These are phyloP conservation scores for Eupithecia subfuscata DNA, from an alignment of 2,888 invertebrate species.

Conservation along the genomic window DNA sequence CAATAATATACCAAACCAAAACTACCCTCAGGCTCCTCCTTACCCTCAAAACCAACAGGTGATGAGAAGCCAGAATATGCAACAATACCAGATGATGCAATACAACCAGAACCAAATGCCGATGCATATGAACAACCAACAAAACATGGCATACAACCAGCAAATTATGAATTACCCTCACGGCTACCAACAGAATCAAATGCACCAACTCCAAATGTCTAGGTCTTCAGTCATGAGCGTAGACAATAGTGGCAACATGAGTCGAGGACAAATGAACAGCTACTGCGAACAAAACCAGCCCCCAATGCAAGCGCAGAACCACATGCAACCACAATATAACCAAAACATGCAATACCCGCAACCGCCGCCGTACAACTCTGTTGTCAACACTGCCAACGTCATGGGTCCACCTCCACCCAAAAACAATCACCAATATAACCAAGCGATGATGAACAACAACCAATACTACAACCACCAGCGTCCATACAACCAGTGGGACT, in stretches of 20 bases:
- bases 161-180: slow-evolving; percentile 70
- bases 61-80: slow-evolving; percentile 69
- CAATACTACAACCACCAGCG: slow-evolving; percentile 78
- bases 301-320: slow-evolving; percentile 56
- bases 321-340: slow-evolving; percentile 66
- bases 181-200: slow-evolving; percentile 68
- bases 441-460: slow-evolving; percentile 79
- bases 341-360: slow-evolving; percentile 75
- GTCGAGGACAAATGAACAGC: slow-evolving; percentile 69
- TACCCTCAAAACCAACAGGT: slow-evolving; percentile 72
- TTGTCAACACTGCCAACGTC: slow-evolving; percentile 72
- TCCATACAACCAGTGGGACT: slow-evolving; percentile 78
- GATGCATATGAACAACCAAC: slow-evolving; percentile 63
- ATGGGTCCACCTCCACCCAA: slow-evolving; percentile 81
- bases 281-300: slow-evolving; percentile 70
- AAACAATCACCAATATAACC: slow-evolving; percentile 78
- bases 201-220: slow-evolving; percentile 76
- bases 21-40: slow-evolving; percentile 65
- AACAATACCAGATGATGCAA: slow-evolving; percentile 74
- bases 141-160: slow-evolving; percentile 65
- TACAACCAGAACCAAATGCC: slow-evolving; percentile 69
- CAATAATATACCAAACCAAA: slow-evolving; percentile 65
- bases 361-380: slow-evolving; percentile 74
- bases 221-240: slow-evolving; percentile 80
- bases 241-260: slow-evolving; percentile 76